Base-by-base conservation (phyloP, 2,113 vertebrate genomes). In the Coreoperca whiteheadi region DNA sequence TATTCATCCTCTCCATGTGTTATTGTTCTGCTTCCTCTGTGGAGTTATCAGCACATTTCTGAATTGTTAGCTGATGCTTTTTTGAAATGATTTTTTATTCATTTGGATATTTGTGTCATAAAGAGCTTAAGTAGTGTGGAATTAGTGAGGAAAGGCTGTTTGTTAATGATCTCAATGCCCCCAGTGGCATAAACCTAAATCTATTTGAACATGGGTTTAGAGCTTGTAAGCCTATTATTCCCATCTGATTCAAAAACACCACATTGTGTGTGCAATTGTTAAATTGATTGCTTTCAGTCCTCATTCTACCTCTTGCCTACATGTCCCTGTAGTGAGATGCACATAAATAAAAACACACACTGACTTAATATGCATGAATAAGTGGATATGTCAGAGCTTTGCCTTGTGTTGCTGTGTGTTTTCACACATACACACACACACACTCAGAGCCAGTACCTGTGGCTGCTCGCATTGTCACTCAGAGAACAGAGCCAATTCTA, bases 201-300 rank as follows among this genome's bases (percentile, higher is more conserved):
- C 91, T 91, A 88, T 95, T 94, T 92, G 91, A 92, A 94, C 88
- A 91, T 83, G 57, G 83, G 91, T 85, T 95, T 93, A 95, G 81
- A 53, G 77, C 70, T 69, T 93, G 91, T 95, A 94, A 95, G 94
- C 93, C 92, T 92, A 93, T 95, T 93, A 94, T 93, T 91, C 80
- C 90, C 93, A 91, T 94, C 91, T 90, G 91, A 92, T 94, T 92
- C 85, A 64, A 79, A 85, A 90, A 91, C 90, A 90, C 56, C 89
- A 79, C 89, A 90, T 89, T 90, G 86, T 81, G 87, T 82, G 87
- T 77, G 84, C 87, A 79, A 89, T 69, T 39, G 77, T 82, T 80
- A 81, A 76, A 91, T 60, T 87, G 79, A 82, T 89, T 89, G 61
- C 65, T 61, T 70, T 84, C 41, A 82, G 51, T 74, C 34, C 67